Conservation (phyloP, 2,113 vertebrate species). For the Oreochromis spilurus region DNA sequence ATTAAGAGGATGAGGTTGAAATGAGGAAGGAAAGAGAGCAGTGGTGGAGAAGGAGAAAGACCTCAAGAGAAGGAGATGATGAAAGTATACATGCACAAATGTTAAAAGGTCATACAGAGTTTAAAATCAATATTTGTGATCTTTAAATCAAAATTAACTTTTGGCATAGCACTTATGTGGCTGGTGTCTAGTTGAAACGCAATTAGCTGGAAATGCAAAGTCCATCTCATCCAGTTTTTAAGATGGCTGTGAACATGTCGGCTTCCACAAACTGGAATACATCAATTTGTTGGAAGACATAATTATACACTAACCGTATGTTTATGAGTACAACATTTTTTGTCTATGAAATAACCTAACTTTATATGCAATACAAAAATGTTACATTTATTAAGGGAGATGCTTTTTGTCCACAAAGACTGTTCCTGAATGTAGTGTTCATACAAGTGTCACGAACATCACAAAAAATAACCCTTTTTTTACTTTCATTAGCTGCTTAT, state of each 20-base stretch:
- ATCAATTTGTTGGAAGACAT: background rate
- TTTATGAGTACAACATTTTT: background rate
- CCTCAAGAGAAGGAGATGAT: background rate
- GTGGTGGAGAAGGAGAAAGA: background rate
- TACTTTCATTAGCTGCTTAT: background rate
- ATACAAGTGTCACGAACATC: fast-evolving
- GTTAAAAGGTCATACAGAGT: background rate
- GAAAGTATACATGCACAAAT: too few species aligned
- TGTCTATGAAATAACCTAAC: fast-evolving
- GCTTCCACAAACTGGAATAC: too few species aligned
- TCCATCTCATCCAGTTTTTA: fast-evolving
- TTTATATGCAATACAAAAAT: background rate
- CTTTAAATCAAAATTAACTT: background rate
- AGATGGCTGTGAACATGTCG: background rate
- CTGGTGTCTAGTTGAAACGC: fast-evolving
- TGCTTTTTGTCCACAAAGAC: background rate
- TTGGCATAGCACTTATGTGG: background rate
- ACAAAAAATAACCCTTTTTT: too few species aligned
- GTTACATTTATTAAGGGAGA: fast-evolving
- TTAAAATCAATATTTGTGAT: background rate
- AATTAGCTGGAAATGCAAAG: fast-evolving
- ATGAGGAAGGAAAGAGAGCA: too few species aligned
- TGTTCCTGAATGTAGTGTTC: background rate
- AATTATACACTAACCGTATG: background rate
- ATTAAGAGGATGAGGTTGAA: too few species aligned